Conservation (phyloP, 1,140 invertebrate species). For the Papilio xuthus region DNA sequence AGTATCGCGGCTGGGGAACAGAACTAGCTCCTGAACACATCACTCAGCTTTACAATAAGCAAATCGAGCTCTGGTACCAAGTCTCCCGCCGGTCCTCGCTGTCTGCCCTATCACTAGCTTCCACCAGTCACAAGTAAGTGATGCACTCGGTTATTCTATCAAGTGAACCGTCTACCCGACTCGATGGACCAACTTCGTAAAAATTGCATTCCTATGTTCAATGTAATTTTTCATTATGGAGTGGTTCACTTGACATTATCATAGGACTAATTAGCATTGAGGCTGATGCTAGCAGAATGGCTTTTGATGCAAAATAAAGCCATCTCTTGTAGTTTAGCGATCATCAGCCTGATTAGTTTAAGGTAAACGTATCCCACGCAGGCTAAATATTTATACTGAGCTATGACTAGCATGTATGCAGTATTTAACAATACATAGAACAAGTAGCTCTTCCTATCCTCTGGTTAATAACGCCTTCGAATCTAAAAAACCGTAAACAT, state of each 20-base stretch:
- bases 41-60: slow-evolving; percentile 89
- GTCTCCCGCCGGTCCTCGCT: slow-evolving; percentile 93
- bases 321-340: slow-evolving; percentile 59
- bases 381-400: slow-evolving; percentile 26
- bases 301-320: slow-evolving; percentile 62
- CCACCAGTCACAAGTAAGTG: slow-evolving; percentile 89
- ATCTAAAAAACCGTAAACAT: not conserved
- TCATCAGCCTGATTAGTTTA: slow-evolving; percentile 57
- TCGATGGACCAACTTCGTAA: slow-evolving; percentile 52
- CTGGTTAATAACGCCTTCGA: not conserved
- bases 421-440: not conserved
- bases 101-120: slow-evolving; percentile 93
- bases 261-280: slow-evolving; percentile 62
- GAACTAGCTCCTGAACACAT: slow-evolving; percentile 91
- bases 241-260: slow-evolving; percentile 54
- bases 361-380: not conserved
- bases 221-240: slow-evolving; percentile 52
- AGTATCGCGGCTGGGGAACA: slow-evolving; percentile 95
- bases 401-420: slow-evolving; percentile 15
- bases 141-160: slow-evolving; percentile 63
- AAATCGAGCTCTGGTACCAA: slow-evolving; percentile 93
- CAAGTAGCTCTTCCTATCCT: not conserved
- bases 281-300: slow-evolving; percentile 73
- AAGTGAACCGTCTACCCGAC: slow-evolving; percentile 46
- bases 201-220: not conserved